Evolutionary conservation across 2,888 invertebrate species (phyloP), one percentile per base, ranked within the genome.

Genomic region (Blastobasis adustella): DNA sequence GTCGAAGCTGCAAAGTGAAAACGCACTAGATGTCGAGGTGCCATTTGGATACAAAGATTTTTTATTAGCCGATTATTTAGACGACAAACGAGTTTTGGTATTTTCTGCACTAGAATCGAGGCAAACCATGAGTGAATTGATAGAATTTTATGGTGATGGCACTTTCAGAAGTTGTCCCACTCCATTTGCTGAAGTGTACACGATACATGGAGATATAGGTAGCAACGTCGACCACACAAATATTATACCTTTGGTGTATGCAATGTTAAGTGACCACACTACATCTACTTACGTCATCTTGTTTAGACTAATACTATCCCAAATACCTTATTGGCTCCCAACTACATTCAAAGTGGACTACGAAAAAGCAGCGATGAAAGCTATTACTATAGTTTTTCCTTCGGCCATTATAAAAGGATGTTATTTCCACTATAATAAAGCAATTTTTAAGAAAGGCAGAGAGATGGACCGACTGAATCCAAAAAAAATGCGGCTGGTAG

Each of bases 41-140:
- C 49, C 53, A 39, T 37, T 49, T 49, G 47, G 44, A 47, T 50
- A 50, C 47, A 43, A 53, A 46, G 53, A 46, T 47, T 53, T 53
- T 44, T 45, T 53, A 39, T 47, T 53, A 45, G 50, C 53, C n/a
- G 53, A 53, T 40, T 53, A 53, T 39, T 44, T 41, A 48, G 49
- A 50, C 39, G 48, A 49, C 38, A 52, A 45, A 49, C 41, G 49
- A 42, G 49, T 52, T 37, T 37, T 52, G 36, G 37, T 52, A 52
- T 52, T 52, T 49, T 49, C 49, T 49, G 45, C 52, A 42, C 9
- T 8, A 37, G 50, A 53, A 48, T 47, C 53, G 10, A 47, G 50
- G 45, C 50, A 45, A 50, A 50, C 46, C n/a, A 10, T 53, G 47
- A 47, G 48, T 47, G 38, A 50, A 10, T 37, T 50, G 38, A 53